These are phyloP conservation scores for Lepidocolaptes lacrymiger DNA, from an alignment of 2,797 vertebrate genomes.

Conservation along the genomic window DNA sequence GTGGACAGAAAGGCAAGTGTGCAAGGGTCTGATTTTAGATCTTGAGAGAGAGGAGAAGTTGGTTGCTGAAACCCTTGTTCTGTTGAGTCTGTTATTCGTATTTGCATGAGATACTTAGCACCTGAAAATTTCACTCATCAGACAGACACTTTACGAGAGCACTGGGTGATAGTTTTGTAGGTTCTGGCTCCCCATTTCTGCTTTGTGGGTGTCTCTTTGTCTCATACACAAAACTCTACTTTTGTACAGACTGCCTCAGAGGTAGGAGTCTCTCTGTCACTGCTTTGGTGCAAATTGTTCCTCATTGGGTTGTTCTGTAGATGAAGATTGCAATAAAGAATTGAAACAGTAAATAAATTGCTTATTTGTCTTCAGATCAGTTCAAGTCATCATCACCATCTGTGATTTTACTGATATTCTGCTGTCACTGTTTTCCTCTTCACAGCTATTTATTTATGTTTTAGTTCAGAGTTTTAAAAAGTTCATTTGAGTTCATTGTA, in stretches of 20 bases:
- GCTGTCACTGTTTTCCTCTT: background rate
- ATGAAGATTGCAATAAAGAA: background rate
- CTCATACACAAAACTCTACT: background rate
- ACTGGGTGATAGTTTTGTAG: background rate
- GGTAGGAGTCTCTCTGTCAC: background rate
- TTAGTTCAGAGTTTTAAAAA: conserved; percentile 7
- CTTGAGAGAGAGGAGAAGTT: background rate
- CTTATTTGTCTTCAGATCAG: background rate
- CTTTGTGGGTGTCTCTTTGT: background rate
- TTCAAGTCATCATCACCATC: background rate
- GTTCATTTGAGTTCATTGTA: conserved; percentile 61
- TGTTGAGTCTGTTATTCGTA: accelerated
- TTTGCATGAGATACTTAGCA: background rate
- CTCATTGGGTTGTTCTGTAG: background rate
- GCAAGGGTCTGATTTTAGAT: background rate
- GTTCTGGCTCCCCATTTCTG: background rate
- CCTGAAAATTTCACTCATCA: background rate
- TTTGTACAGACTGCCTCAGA: background rate
- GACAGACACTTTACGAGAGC: background rate
- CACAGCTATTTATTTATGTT: background rate
- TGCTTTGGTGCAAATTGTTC: background rate
- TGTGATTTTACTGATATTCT: background rate
- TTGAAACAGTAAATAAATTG: background rate
- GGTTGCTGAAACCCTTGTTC: background rate
- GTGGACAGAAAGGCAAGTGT: background rate